phyloP scores from a whole-genome alignment of 2,888 invertebrate species.

The Chrysopilus asiliformis region DNA sequence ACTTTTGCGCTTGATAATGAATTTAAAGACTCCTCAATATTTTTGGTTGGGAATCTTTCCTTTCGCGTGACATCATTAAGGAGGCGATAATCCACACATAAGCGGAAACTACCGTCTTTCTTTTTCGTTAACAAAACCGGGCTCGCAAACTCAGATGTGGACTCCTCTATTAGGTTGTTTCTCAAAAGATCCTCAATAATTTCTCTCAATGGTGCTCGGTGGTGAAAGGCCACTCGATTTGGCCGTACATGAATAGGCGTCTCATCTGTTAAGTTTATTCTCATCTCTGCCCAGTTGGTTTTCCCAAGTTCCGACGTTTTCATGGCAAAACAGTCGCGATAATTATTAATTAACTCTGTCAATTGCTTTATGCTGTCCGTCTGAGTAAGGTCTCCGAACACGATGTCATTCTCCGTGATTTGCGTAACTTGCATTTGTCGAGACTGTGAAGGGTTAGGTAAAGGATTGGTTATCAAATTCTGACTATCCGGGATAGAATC shows the following conservation, averaged over 20 bases:
- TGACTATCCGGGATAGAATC: too few species aligned
- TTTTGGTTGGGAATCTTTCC: constrained; percentile 16
- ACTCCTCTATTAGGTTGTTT: constrained; percentile 9
- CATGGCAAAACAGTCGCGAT: too few species aligned
- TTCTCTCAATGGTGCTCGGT: neutral
- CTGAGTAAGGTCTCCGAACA: too few species aligned
- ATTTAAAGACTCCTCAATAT: constrained; percentile 18
- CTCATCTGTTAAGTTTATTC: neutral
- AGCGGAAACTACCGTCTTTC: constrained; percentile 5
- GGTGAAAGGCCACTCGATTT: constrained; percentile 4
- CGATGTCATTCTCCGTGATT: too few species aligned
- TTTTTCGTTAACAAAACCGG: constrained; percentile 20
- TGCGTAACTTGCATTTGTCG: too few species aligned
- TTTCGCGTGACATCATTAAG: constrained; percentile 18
- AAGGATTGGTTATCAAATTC: too few species aligned
- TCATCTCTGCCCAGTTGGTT: too few species aligned
- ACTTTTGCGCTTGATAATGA: constrained; percentile 2
- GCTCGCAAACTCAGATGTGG: constrained; percentile 21
- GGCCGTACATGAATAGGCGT: neutral
- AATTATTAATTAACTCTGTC: too few species aligned
- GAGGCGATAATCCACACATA: constrained; percentile 19
- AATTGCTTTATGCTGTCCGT: too few species aligned
- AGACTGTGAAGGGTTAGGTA: too few species aligned
- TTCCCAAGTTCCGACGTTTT: too few species aligned
- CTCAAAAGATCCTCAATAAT: constrained; percentile 5